Base-by-base conservation (phyloP, 1,140 invertebrate genomes). In the Eupeodes corollae region DNA sequence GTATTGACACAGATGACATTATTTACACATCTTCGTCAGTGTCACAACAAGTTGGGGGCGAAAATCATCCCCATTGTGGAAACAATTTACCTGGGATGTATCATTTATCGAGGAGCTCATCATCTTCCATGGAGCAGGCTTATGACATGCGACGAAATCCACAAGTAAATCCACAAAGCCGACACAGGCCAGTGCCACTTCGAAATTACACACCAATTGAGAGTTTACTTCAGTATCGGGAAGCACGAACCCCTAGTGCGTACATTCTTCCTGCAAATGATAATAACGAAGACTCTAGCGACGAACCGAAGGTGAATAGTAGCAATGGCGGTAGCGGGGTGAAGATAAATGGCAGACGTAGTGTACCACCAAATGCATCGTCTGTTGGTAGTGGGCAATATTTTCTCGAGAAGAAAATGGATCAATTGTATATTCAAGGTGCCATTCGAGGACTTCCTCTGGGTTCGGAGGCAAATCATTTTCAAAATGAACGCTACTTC, bases 341-440 rank as follows among this genome's bases (percentile, higher is more conserved):
- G 3, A 19, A 18, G n/a, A 10, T 41, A 19, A 16, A 16, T 37
- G 35, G 35, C 35, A 52, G 62, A 13, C 61, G 61, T 46, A 64
- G 61, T 51, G 61, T 64, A 1, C 60, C 60, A 16, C 34, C 42
- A 12, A 42, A 45, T 49, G 35, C 45, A 13, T 21, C 40, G 26
- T 34, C 33, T 18, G 46, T 55, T 44, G 59, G 52, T 41, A 52
- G 51, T 11, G 57, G 52, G 9, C 63, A 62, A 44, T 68, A 68
- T 50, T 55, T 61, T 53, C 54, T 68, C 35, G 64, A 67, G 39
- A 62, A 67, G 50, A 68, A 68, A 49, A 63, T 68, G 61, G 60
- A 67, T 54, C 60, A 62, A 0, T 49, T 68, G 13, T 68, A 62
- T 48, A 53, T 68, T 39, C 42, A 49, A 16, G 32, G 32, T 31